Evolutionary conservation across 2,797 vertebrate genomes (phyloP).

Genomic region (Labeo calbasu): DNA sequence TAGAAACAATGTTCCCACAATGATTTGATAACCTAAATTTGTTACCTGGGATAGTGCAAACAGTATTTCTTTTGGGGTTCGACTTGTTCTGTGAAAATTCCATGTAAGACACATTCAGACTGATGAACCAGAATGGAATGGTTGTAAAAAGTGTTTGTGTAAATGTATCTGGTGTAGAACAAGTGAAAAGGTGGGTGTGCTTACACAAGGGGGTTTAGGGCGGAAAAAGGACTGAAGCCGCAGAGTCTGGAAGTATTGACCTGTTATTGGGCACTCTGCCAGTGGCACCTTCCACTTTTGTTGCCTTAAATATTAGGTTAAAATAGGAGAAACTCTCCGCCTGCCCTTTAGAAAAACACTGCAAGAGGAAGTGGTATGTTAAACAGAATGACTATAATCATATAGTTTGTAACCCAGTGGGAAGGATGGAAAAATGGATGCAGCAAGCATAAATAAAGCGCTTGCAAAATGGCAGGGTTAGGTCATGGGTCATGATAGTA

Average conservation of each 20-base stretch:
- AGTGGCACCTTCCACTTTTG: conserved; percentile 64
- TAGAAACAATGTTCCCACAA: neutral
- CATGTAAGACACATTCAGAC: neutral
- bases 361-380: conserved; percentile 53
- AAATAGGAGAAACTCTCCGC: conserved; percentile 50
- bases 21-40: neutral
- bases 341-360: conserved; percentile 53
- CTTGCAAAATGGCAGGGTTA: conserved; percentile 14
- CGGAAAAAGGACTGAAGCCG: conserved; percentile 70
- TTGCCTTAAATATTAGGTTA: conserved; percentile 59
- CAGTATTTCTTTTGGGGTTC: neutral
- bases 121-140: conserved; percentile 44
- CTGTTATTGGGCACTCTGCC: conserved; percentile 72
- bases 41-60: neutral
- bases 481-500: conserved; percentile 7
- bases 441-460: conserved; percentile 28
- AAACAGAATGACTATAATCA: conserved; percentile 44
- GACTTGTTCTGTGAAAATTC: neutral
- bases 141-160: conserved; percentile 46
- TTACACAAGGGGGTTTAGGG: conserved; percentile 68
- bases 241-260: conserved; percentile 78
- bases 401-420: conserved; percentile 30
- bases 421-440: conserved; percentile 37
- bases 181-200: conserved; percentile 60
- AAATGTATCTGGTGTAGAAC: conserved; percentile 48